phyloP scores from a whole-genome alignment of 1,140 invertebrate species.

The Caenorhabditis remanei region DNA sequence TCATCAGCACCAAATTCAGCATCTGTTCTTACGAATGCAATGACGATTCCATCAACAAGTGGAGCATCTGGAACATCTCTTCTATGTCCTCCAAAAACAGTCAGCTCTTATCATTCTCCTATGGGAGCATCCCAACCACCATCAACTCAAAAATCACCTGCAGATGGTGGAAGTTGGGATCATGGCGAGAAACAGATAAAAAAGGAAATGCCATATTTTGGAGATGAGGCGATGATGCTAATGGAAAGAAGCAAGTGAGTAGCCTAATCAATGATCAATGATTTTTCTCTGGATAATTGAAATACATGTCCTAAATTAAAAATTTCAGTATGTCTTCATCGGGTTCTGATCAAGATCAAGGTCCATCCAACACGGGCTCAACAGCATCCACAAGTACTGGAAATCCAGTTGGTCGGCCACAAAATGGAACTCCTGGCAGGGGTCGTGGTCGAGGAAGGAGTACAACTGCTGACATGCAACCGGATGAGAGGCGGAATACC shows the following conservation, averaged over 20 bases:
- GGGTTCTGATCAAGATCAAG: slow-evolving; percentile 39
- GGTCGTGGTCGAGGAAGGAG: slow-evolving; percentile 65
- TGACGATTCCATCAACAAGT: slow-evolving; percentile 53
- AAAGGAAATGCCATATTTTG: slow-evolving; percentile 30
- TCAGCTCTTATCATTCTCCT: slow-evolving; percentile 55
- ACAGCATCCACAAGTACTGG: slow-evolving; percentile 19
- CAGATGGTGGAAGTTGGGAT: slow-evolving; percentile 9
- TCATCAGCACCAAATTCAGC: slow-evolving; percentile 63
- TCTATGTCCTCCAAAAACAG: slow-evolving; percentile 2
- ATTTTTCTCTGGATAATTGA: background rate
- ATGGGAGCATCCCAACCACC: slow-evolving; percentile 23
- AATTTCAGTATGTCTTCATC: slow-evolving; percentile 43
- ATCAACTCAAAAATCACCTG: slow-evolving; percentile 18
- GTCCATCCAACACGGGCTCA: background rate
- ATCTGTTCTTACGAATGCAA: slow-evolving; percentile 42
- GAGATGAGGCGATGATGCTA: slow-evolving; percentile 46
- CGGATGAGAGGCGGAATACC: slow-evolving; percentile 65
- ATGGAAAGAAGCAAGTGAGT: slow-evolving; percentile 45
- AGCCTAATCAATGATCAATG: background rate
- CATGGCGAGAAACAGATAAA: slow-evolving; percentile 33
- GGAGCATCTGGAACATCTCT: background rate
- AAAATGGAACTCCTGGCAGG: slow-evolving; percentile 54
- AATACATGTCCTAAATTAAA: background rate
- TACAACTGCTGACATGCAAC: slow-evolving; percentile 64
- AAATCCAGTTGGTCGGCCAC: slow-evolving; percentile 39